Percentiles rank a stretch among this genome's conserved stretches.
Evolutionary conservation across 2,113 vertebrate species (phyloP).

Genomic region (Pseudopodoces humilis): DNA sequence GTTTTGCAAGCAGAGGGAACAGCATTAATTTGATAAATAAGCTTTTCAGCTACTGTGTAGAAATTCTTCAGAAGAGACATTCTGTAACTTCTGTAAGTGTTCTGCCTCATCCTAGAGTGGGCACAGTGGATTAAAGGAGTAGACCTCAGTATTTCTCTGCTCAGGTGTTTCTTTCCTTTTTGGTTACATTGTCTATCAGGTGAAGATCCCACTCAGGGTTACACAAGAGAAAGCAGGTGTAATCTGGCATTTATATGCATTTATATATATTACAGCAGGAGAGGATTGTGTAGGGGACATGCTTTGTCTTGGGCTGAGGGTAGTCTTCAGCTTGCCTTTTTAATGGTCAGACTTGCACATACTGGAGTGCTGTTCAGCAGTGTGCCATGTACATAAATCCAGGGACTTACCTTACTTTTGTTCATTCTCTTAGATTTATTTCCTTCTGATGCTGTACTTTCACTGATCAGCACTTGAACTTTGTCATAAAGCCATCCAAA

Average conservation of each 20-base stretch:
- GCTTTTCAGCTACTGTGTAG: neutral
- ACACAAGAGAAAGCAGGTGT: rapidly evolving
- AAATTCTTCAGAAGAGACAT: neutral
- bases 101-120: neutral
- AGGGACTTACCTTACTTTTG: neutral
- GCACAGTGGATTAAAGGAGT: neutral
- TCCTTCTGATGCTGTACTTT: neutral
- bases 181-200: neutral
- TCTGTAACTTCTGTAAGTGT: neutral
- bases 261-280: neutral
- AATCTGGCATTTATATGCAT: neutral
- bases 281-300: neutral
- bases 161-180: neutral
- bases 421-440: neutral
- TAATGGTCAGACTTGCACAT: neutral
- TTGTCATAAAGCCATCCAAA: neutral
- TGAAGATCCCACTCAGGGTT: neutral
- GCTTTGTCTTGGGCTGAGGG: neutral
- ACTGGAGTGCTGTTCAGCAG: neutral
- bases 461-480: neutral
- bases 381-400: neutral
- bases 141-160: neutral
- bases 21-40: neutral
- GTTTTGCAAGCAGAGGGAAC: neutral
- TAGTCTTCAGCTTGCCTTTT: neutral